Percentiles rank a stretch among this genome's conserved stretches.
These are phyloP conservation scores for Erethizon dorsatum DNA, from an alignment of 2,797 vertebrate genomes.

Conservation along the genomic window DNA sequence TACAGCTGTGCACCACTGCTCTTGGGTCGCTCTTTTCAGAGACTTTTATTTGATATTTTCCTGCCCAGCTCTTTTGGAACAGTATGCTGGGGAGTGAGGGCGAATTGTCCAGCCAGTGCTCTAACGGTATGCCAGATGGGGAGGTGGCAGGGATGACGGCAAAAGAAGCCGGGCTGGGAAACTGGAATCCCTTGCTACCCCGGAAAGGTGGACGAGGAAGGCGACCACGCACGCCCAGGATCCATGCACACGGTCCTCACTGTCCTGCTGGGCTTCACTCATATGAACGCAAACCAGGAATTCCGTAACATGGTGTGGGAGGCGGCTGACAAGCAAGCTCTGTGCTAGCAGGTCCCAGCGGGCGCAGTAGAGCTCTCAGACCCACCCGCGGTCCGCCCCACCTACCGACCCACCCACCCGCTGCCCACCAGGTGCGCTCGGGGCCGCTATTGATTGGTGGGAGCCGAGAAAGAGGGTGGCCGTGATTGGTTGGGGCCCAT, in stretches of 20 bases:
- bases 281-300: background rate
- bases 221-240: no score
- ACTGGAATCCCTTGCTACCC: background rate
- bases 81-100: no score
- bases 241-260: background rate
- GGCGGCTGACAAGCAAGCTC: background rate
- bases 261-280: background rate
- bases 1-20: background rate
- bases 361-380: background rate
- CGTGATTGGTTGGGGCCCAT: background rate
- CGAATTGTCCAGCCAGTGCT: background rate
- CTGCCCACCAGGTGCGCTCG: background rate
- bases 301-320: no score
- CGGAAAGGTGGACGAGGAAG: background rate
- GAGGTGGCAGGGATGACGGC: no score
- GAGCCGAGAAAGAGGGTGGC: background rate
- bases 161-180: background rate
- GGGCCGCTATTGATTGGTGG: background rate
- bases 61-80: background rate
- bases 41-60: background rate
- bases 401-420: background rate
- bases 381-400: background rate
- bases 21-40: background rate
- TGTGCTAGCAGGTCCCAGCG: no score
- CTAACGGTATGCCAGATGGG: accelerated